Conservation (phyloP, 1,140 invertebrate species). For the Coptotermes formosanus region DNA sequence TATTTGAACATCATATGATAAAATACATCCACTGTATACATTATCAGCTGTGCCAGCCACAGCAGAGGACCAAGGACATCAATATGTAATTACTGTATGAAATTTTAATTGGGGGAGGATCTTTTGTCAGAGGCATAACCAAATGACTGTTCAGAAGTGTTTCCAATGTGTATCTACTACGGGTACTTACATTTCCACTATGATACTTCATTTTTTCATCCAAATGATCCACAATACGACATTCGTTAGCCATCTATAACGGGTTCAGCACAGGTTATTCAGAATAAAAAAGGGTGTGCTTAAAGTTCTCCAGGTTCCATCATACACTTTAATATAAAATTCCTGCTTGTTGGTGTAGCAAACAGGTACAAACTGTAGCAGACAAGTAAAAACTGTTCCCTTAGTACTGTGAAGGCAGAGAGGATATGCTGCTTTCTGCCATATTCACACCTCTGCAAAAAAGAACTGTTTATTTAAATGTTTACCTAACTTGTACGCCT, state of each 20-base stretch:
- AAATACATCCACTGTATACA: slow-evolving; percentile 30
- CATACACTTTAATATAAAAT: slow-evolving; percentile 28
- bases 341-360: slow-evolving; percentile 3
- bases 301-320: slow-evolving; percentile 19
- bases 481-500: not conserved
- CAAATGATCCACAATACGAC: slow-evolving; percentile 18
- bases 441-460: not conserved
- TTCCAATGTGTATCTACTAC: not conserved
- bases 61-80: slow-evolving; percentile 21
- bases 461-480: not conserved
- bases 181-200: slow-evolving; percentile 4
- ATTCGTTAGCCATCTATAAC: slow-evolving; percentile 26
- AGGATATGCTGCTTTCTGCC: slow-evolving; percentile 26
- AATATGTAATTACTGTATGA: slow-evolving; percentile 26
- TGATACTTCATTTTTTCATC: not conserved
- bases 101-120: slow-evolving; percentile 15
- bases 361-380: slow-evolving; percentile 24
- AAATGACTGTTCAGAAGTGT: not conserved
- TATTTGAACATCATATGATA: slow-evolving; percentile 27
- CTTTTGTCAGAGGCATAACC: not conserved
- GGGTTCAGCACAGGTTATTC: slow-evolving; percentile 21
- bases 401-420: slow-evolving; percentile 23
- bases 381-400: slow-evolving; percentile 27
- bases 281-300: slow-evolving; percentile 12
- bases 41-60: not conserved